Percentiles rank a stretch among this genome's conserved stretches.
Evolutionary conservation across 2,113 vertebrate species (phyloP).

Genomic region (Tor tambroides): DNA sequence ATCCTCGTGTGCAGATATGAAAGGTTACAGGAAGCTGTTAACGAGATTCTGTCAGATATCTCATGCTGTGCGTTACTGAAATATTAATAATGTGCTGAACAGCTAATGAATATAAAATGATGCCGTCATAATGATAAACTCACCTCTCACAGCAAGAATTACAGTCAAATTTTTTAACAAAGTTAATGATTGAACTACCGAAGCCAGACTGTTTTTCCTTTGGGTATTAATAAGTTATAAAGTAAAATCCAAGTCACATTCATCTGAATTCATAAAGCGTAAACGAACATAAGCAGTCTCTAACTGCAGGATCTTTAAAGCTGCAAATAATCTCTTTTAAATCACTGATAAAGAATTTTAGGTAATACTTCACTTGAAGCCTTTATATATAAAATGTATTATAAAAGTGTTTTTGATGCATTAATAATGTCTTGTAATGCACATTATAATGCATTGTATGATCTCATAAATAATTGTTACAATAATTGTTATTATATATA

Average conservation of each 20-base stretch:
- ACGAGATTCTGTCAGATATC: not conserved
- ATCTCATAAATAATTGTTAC: no score
- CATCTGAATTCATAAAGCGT: not conserved
- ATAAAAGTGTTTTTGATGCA: no score
- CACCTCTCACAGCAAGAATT: not conserved
- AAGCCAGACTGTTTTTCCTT: not conserved
- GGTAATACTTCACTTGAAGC: no score
- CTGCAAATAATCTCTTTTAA: not conserved
- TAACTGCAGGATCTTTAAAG: not conserved
- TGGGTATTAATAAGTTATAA: conserved; percentile 3
- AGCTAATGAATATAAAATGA: conserved; percentile 3
- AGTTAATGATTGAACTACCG: not conserved
- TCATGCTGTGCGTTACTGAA: conserved; percentile 24
- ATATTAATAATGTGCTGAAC: conserved; percentile 26
- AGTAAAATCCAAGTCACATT: not conserved
- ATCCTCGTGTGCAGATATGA: conserved; percentile 4
- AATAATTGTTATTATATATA: no score
- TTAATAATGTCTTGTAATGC: no score
- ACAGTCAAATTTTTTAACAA: not conserved
- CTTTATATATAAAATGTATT: no score
- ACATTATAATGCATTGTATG: no score
- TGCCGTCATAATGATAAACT: not conserved
- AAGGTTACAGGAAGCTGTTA: conserved; percentile 7
- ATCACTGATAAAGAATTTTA: not conserved
- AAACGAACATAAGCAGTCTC: no score